Base-by-base conservation (phyloP, 2,888 invertebrate genomes). In the Chouioia cunea region DNA sequence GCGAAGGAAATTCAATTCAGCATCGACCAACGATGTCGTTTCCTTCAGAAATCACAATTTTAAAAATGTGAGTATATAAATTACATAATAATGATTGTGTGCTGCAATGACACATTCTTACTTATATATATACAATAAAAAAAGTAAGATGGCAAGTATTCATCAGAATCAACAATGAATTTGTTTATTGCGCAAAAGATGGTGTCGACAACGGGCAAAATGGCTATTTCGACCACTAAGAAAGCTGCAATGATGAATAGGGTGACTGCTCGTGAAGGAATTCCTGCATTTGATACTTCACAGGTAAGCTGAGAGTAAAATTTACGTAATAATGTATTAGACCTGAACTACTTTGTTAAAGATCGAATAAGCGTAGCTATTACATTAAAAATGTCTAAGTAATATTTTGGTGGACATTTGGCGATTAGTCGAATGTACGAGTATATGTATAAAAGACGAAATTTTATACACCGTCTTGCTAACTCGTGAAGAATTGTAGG, bases 1-100 rank as follows among this genome's bases (percentile, higher is more conserved):
- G 15, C 46, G 18, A 0, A 15, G 4, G 2, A 50, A 46, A 14
- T 4, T 44, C 6, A n/a, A 44, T 16, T 16, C 36, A 8, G 10
- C 46, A 1, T 18, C n/a, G 0, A 18, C 14, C 6, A 36, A 59
- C 20, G 59, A 67, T 1, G 27, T 62, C 10, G 2, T 64, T 4
- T 54, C 59, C 0, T 50, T 71, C 1, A 67, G 64, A 44, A 63
- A 64, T 44, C 48, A 67, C 16, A 67, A 67, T 50, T 50, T 48
- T 6, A 4, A 23, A 23, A 62, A 59, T 1, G 67, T 71, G 18
- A 67, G 64, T 54, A 2, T 10, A 6, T 6, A 36, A 36, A 36
- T 52, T 18, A 22, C 14, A 6, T 12, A 15, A 4, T 18, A 47
- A 23, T 10, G n/a, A n/a, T n/a, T n/a, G n/a, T n/a, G n/a, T n/a